Evolutionary conservation across 1,140 invertebrate species (phyloP).

Genomic region (Oryzaephilus surinamensis): DNA sequence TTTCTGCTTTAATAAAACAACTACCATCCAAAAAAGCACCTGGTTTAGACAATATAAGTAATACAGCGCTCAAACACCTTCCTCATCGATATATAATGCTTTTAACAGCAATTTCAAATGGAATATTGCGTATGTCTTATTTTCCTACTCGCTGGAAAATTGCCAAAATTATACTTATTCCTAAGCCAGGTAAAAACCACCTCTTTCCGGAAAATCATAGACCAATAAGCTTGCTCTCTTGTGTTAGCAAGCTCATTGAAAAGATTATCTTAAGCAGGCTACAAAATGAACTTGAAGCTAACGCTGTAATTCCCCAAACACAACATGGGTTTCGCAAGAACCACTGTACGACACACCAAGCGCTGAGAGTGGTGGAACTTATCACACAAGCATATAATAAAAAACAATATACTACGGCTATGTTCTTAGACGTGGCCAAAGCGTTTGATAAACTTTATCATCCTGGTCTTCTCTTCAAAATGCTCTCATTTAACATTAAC

Average conservation of each 20-base stretch:
- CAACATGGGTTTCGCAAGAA: too few relatives aligned
- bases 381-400: too few relatives aligned
- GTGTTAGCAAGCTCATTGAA: not conserved
- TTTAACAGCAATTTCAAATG: too few relatives aligned
- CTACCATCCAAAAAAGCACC: too few relatives aligned
- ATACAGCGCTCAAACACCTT: too few relatives aligned
- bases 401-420: conserved; percentile 14
- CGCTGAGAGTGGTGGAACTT: too few relatives aligned
- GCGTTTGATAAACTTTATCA: conserved; percentile 28
- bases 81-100: too few relatives aligned
- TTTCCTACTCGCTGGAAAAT: too few relatives aligned
- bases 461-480: conserved; percentile 18
- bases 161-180: not conserved
- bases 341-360: too few relatives aligned
- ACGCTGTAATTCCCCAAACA: not conserved
- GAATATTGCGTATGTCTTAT: too few relatives aligned
- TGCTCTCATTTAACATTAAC: not conserved
- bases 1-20: too few relatives aligned
- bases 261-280: not conserved
- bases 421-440: conserved; percentile 21
- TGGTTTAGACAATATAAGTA: too few relatives aligned
- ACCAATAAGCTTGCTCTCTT: not conserved
- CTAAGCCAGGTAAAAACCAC: not conserved
- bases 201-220: not conserved
- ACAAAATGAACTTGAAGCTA: not conserved